Evolutionary conservation across 2,888 invertebrate genomes (phyloP).

Genomic region (Idaea dimidiata): DNA sequence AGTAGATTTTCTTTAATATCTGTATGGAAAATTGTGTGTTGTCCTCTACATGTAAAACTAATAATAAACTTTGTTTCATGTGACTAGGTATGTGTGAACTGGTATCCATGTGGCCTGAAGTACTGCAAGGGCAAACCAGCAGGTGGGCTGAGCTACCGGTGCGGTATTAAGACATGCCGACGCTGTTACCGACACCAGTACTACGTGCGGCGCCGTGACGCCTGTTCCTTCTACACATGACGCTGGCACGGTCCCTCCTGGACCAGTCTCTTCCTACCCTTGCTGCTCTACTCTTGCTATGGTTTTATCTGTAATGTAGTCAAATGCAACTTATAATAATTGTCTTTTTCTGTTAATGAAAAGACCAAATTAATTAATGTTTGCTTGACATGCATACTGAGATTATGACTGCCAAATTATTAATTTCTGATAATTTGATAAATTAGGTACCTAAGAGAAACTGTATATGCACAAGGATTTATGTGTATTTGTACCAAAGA

Average conservation of each 20-base stretch:
- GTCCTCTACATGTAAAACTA: background rate
- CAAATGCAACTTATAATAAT: background rate
- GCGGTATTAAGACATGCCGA: constrained; percentile 97
- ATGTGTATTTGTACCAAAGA: background rate
- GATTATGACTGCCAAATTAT: background rate
- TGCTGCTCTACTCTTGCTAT: constrained; percentile 4
- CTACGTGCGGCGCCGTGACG: constrained; percentile 90
- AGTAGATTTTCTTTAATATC: background rate
- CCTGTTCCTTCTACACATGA: constrained; percentile 62
- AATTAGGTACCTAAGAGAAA: background rate
- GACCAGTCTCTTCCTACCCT: constrained; percentile 18
- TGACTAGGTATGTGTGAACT: constrained; percentile 87
- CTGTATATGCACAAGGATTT: background rate
- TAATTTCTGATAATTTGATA: background rate
- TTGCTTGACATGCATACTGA: constrained; percentile 2
- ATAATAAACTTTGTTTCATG: constrained; percentile 4
- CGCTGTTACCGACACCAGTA: constrained; percentile 94
- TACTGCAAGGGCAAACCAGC: constrained; percentile 93
- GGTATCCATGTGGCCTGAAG: constrained; percentile 97
- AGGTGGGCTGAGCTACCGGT: constrained; percentile 87
- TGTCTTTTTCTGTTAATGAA: background rate
- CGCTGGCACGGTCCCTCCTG: constrained; percentile 42
- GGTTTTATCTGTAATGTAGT: constrained; percentile 19
- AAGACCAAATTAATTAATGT: background rate
- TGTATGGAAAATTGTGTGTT: background rate